These are phyloP conservation scores for Oncorhynchus tshawytscha DNA, from an alignment of 2,113 vertebrate genomes.

Conservation along the genomic window DNA sequence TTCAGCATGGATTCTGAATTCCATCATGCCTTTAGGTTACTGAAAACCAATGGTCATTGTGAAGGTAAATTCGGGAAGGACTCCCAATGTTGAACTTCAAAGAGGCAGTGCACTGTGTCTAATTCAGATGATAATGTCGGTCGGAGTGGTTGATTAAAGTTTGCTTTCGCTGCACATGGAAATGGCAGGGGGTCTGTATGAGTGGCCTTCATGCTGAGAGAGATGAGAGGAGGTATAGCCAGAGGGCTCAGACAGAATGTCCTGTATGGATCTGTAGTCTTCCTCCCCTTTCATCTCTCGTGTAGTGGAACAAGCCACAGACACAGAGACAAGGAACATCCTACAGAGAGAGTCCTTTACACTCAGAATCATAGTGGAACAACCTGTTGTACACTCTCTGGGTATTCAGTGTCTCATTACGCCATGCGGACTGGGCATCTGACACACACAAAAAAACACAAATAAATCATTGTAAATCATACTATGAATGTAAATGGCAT, in stretches of 20 bases:
- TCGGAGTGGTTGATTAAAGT: constrained; percentile 49
- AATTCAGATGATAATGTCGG: constrained; percentile 44
- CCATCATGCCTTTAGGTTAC: not conserved
- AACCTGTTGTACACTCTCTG: not conserved
- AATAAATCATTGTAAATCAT: no score
- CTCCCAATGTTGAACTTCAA: constrained; percentile 52
- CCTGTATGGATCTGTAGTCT: not conserved
- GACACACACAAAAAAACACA: no score
- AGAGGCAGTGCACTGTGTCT: constrained; percentile 48
- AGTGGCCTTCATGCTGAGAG: constrained; percentile 4
- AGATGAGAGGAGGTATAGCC: constrained; percentile 8
- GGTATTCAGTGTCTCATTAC: no score
- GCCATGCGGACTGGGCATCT: no score
- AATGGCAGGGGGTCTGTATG: constrained; percentile 22
- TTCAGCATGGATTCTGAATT: not conserved
- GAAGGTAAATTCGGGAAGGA: constrained; percentile 27
- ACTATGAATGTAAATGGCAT: no score
- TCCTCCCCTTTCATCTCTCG: constrained; percentile 14
- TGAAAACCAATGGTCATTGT: constrained; percentile 33
- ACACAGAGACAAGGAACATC: not conserved
- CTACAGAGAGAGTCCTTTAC: not conserved
- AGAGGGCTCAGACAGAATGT: constrained; percentile 17
- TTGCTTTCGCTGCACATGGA: constrained; percentile 35
- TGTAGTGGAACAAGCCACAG: constrained; percentile 6
- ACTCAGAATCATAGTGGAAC: not conserved